These are phyloP conservation scores for Cyclopterus lumpus DNA, from an alignment of 2,797 vertebrate species.

Conservation along the genomic window DNA sequence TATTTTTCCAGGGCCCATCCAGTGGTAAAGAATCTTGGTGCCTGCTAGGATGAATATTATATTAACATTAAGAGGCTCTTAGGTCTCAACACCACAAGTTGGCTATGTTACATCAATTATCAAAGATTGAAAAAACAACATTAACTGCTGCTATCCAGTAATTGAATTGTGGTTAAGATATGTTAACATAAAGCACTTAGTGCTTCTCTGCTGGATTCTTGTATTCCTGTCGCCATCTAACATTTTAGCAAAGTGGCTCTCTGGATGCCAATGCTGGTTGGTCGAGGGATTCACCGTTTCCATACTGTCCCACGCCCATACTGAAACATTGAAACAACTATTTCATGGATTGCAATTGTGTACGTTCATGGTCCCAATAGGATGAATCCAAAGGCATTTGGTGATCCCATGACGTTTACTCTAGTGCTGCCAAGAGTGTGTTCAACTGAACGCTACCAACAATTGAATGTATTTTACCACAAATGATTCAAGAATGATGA, in stretches of 20 bases:
- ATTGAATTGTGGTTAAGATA: constrained; percentile 54
- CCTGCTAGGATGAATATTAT: constrained; percentile 55
- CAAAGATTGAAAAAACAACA: constrained; percentile 46
- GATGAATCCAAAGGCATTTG: background rate
- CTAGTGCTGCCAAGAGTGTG: background rate
- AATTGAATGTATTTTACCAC: background rate
- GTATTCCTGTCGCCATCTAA: constrained; percentile 7
- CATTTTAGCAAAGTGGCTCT: background rate
- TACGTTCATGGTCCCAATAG: background rate
- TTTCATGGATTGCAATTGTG: constrained; percentile 3
- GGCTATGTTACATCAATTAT: constrained; percentile 32
- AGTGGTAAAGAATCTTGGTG: constrained; percentile 58
- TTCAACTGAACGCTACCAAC: background rate
- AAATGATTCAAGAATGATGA: constrained; percentile 12
- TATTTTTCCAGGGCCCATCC: constrained; percentile 26
- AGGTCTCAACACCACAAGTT: constrained; percentile 44
- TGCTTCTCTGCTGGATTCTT: constrained; percentile 12
- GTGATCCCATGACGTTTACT: background rate
- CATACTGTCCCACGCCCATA: background rate
- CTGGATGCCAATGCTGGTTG: background rate
- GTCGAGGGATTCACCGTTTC: background rate
- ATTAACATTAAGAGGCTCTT: constrained; percentile 55
- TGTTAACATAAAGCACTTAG: constrained; percentile 37
- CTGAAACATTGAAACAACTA: background rate
- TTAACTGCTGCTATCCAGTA: constrained; percentile 40